Evolutionary conservation across 2,113 vertebrate species (phyloP).

Genomic region (Phrynocephalus versicolor): DNA sequence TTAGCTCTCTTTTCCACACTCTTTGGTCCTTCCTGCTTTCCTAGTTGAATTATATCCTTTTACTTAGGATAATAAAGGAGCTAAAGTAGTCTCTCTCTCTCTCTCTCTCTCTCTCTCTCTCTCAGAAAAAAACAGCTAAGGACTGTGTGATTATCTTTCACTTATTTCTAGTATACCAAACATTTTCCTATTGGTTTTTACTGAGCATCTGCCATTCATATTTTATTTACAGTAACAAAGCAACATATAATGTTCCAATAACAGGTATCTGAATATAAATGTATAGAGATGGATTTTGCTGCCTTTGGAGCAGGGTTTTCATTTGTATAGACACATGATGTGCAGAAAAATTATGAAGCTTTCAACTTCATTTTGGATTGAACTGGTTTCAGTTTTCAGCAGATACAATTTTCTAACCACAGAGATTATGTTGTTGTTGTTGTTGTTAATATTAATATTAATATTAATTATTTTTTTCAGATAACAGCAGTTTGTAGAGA

Average conservation of each 20-base stretch:
- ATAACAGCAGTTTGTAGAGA: conserved; percentile 92
- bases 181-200: neutral
- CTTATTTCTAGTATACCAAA: neutral
- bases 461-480: conserved; percentile 76
- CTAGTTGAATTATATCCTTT: conserved; percentile 53
- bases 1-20: conserved; percentile 59
- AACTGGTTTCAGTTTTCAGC: neutral
- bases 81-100: neutral
- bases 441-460: neutral
- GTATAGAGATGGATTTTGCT: neutral
- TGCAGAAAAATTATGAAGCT: neutral
- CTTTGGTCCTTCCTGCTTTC: conserved; percentile 31
- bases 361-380: neutral
- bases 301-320: neutral
- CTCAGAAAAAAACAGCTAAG: neutral
- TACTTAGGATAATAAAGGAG: neutral
- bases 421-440: neutral
- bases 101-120: too few species aligned
- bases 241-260: conserved; percentile 40
- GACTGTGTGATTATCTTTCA: conserved; percentile 58
- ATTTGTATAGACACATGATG: conserved; percentile 30
- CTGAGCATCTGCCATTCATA: conserved; percentile 38
- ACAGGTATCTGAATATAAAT: neutral
- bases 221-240: conserved; percentile 32
- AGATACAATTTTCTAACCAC: neutral